These are phyloP conservation scores for Battus philenor DNA, from an alignment of 1,140 invertebrate genomes.

Conservation along the genomic window DNA sequence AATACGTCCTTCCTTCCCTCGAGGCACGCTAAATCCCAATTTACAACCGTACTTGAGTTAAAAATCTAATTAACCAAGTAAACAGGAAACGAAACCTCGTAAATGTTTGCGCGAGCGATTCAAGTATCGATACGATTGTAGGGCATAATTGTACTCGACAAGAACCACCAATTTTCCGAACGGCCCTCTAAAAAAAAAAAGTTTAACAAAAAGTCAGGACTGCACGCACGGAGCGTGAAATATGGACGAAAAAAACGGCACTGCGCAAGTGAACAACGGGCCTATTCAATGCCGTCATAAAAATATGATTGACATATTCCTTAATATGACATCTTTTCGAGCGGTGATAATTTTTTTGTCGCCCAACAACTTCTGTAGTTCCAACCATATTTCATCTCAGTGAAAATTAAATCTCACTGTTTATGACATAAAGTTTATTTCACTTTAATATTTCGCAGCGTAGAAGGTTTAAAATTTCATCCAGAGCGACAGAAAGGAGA, in stretches of 20 bases:
- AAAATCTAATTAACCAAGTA: constrained; percentile 30
- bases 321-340: constrained; percentile 74
- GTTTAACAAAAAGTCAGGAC: constrained; percentile 32
- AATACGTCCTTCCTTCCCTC: no score
- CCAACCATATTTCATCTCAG: constrained; percentile 6
- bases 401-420: constrained; percentile 16
- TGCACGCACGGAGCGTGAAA: constrained; percentile 62
- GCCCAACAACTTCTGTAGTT: constrained; percentile 30
- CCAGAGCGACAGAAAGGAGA: constrained; percentile 48
- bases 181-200: constrained; percentile 40
- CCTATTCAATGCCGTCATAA: constrained; percentile 65
- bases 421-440: not conserved
- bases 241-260: constrained; percentile 51
- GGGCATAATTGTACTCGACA: constrained; percentile 37
- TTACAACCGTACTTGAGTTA: constrained; percentile 12
- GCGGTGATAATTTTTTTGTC: constrained; percentile 76
- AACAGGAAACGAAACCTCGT: constrained; percentile 40
- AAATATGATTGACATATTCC: constrained; percentile 75
- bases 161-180: constrained; percentile 42
- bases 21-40: constrained; percentile 5
- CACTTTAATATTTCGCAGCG: constrained; percentile 2
- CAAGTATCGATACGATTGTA: constrained; percentile 27
- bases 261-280: constrained; percentile 66
- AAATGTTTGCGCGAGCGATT: constrained; percentile 42
- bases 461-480: constrained; percentile 36